Base-by-base conservation (phyloP, 2,113 vertebrate genomes). In the Vidua macroura region DNA sequence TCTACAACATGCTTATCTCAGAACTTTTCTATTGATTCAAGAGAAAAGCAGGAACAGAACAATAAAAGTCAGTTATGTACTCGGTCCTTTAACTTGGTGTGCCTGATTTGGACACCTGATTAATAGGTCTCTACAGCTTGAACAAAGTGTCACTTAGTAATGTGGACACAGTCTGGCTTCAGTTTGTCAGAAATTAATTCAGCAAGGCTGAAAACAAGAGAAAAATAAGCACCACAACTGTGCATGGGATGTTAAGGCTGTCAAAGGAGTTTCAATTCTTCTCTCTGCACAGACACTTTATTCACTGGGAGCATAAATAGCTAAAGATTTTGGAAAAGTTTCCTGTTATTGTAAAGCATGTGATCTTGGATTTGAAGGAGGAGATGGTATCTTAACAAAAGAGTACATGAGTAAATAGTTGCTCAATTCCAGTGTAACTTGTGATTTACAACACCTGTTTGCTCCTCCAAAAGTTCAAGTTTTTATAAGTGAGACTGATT, bases 1-100 rank as follows among this genome's bases (percentile, higher is more conserved):
- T 97, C 88, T 96, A 69, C 91, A 97, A 93, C 95, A 94, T 94
- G 93, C 93, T 95, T 95, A 93, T 96, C 94, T 95, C 82, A 85
- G 92, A 95, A 96, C 76, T 92, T 92, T 70, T 86, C 88, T 78
- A 80, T 7, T 93, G 70, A 90, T 62, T 85, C 74, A 80, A 31
- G 85, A 90, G 83, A 94, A 93, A 83, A 88, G 37, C 30, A 58
- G 55, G 60, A 80, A 56, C 41, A 70, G 75, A 83, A 82, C 86
- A 92, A 67, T 93, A 85, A 68, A 88, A 95, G 67, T 58, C 82
- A 55, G 72, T 90, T 91, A 44, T 7, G 3, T 82, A 25, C 33
- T 86, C 1, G 0, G 24, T 64, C 19, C 73, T 86, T 90, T 86
- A 88, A 44, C 64, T 86, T 67, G 31, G 7, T 80, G 56, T 86